phyloP scores from a whole-genome alignment of 1,140 invertebrate species.

The Platorchestia sp. region DNA sequence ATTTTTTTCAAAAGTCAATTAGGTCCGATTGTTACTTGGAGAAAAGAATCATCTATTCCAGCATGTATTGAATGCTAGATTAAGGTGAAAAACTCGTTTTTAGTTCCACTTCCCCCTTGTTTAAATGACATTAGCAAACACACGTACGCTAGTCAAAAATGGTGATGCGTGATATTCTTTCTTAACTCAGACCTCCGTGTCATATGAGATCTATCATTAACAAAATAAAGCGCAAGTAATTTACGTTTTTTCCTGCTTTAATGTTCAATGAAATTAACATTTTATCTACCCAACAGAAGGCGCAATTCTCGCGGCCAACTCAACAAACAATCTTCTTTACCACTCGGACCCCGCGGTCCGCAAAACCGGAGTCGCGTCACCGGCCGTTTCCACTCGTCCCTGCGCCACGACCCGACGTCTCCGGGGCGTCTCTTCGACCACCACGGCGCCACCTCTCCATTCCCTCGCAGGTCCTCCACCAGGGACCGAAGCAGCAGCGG shows the following conservation, averaged over 20 bases:
- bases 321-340: constrained; percentile 41
- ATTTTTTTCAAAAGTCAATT: no score
- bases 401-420: constrained; percentile 22
- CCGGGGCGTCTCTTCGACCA: constrained; percentile 17
- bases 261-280: neutral
- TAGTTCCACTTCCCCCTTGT: no score
- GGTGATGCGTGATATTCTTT: neutral
- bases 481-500: constrained; percentile 43
- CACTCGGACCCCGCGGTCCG: neutral
- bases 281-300: neutral
- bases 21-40: no score
- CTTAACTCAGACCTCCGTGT: neutral
- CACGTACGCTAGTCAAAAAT: neutral
- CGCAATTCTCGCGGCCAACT: constrained; percentile 44
- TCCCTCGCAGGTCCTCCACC: constrained; percentile 14
- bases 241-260: neutral
- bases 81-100: no score
- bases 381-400: constrained; percentile 32
- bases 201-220: neutral
- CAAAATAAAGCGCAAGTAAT: neutral
- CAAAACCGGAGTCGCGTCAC: constrained; percentile 34
- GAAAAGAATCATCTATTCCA: no score
- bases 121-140: no score
- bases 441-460: constrained; percentile 28
- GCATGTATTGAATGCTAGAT: no score